Evolutionary conservation across 2,113 vertebrate species (phyloP).

Genomic region (Nothocercus nigrocapillus): DNA sequence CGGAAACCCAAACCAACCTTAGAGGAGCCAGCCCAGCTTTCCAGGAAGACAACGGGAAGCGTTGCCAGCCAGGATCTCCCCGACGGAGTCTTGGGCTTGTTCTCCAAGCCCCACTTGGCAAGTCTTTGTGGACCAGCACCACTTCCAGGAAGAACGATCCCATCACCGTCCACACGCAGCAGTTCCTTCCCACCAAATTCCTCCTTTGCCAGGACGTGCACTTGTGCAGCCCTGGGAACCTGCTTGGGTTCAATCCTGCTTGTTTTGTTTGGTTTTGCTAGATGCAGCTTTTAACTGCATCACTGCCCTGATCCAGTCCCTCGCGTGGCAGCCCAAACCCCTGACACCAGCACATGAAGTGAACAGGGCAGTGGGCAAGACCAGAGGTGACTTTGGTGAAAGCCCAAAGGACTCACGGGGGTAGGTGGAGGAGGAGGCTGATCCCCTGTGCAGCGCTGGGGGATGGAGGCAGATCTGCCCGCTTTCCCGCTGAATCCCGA

Average conservation of each 20-base stretch:
- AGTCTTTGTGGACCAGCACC: no score
- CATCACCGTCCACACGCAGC: accelerated
- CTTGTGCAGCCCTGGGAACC: background rate
- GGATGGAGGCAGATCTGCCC: background rate
- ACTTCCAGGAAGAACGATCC: background rate
- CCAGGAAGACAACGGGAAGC: background rate
- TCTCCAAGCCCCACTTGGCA: background rate
- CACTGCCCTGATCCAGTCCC: conserved; percentile 26
- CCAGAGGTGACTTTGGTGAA: background rate
- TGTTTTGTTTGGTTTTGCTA: background rate
- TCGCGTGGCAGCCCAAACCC: background rate
- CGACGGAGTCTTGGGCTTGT: background rate
- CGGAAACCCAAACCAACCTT: accelerated
- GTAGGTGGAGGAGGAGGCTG: background rate
- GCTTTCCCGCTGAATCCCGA: background rate
- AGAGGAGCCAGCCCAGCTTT: background rate
- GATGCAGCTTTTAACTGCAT: conserved; percentile 5
- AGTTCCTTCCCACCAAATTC: background rate
- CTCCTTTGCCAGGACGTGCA: background rate
- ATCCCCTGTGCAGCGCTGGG: no score
- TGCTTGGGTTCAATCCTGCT: background rate
- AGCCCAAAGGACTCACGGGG: background rate
- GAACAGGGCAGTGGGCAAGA: background rate
- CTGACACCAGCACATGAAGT: background rate
- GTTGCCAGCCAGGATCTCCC: background rate